Evolutionary conservation across 2,797 vertebrate species (phyloP).

Genomic region (Neostethus bicornis): DNA sequence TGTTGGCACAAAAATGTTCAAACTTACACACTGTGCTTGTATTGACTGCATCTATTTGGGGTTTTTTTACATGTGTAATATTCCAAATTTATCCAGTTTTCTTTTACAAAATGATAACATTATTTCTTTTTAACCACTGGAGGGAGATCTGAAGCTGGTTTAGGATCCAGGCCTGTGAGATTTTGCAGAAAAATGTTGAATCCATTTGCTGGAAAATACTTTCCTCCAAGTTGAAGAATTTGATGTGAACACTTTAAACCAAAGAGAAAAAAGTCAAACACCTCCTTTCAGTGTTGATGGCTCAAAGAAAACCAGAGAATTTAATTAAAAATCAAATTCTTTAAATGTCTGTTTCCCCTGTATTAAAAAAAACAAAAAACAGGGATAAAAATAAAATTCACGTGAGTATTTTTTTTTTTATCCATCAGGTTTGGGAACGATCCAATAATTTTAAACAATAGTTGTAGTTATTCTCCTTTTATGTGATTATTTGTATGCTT

Average conservation of each 20-base stretch:
- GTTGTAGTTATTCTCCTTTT: slow-evolving; percentile 12
- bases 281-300: neutral
- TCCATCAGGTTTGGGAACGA: slow-evolving; percentile 30
- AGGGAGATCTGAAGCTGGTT: slow-evolving; percentile 28
- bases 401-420: slow-evolving; percentile 6
- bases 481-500: neutral
- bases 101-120: neutral
- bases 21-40: neutral
- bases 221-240: slow-evolving; percentile 15
- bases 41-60: slow-evolving; percentile 15
- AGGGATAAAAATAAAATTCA: neutral
- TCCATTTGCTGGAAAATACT: slow-evolving; percentile 20
- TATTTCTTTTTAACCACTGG: slow-evolving; percentile 30
- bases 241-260: slow-evolving; percentile 37
- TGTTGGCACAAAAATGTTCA: slow-evolving; percentile 1
- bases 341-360: neutral
- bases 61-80: slow-evolving; percentile 6
- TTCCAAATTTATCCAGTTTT: slow-evolving; percentile 6
- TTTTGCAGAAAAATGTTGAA: slow-evolving; percentile 13
- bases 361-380: slow-evolving; percentile 14
- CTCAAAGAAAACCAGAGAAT: neutral
- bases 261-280: slow-evolving; percentile 48
- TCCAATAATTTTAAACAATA: too few species aligned
- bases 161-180: slow-evolving; percentile 17
- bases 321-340: neutral